Base-by-base conservation (phyloP, 2,797 vertebrate genomes). In the Crenichthys baileyi region DNA sequence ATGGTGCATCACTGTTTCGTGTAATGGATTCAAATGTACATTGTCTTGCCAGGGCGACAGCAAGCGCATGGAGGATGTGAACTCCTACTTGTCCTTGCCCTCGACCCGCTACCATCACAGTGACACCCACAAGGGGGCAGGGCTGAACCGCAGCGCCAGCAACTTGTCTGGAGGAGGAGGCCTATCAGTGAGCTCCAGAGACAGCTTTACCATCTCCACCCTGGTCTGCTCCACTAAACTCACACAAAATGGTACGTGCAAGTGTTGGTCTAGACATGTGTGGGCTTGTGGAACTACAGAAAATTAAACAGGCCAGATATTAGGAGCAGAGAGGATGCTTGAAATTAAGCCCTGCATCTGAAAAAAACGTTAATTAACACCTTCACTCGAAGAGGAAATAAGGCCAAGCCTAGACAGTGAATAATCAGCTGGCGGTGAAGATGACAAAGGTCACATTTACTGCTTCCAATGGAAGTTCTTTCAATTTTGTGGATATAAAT, bases 201-300 rank as follows among this genome's bases (percentile, higher is more conserved):
- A 99, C 93, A 93, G 92, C 20, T 99, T 99, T 90, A 95, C 50
- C 88, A 98, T 99, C 89, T 96, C 97, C 60, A 99, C 97, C 2
- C 95, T 99, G 53, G 97, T 99, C 88, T 99, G 98, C 87, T 99
- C 98, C 79, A 99, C 98, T 26, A 99, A 99, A 87, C 94, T 99
- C 88, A 99, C 98, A 39, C 98, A 99, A 93, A 99, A 99, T 0
- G 98, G 98, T 99, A 95, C 0, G 31, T 48, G 44, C n/a, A 51
- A 48, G 20, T 12, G 15, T 70, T 26, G 13, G 41, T 70, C 41
- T 70, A 18, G 41, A 48, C 67, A 48, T 46, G 60, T 50, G 73
- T 63, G 73, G 44, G 26, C 58, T 26, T 75, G 39, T 0, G 31
- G 31, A 70, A 71, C 55, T 39, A 73, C 12, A 77, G 63, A 24